Conservation (phyloP, 2,888 invertebrate genomes). For the Tetragnatha montana region DNA sequence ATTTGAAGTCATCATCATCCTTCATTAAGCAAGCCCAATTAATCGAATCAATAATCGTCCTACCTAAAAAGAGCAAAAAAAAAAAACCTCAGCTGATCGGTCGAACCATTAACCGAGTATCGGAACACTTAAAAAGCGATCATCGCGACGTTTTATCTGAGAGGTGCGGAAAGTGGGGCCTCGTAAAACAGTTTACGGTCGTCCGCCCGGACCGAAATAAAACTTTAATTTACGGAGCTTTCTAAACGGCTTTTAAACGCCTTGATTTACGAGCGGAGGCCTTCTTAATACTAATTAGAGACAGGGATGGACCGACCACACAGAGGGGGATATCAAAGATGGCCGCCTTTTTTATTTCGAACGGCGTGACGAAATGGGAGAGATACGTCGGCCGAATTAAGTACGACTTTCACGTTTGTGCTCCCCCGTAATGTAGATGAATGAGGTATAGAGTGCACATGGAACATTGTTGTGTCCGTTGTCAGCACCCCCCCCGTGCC, state of each 20-base stretch:
- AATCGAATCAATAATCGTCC: too few species aligned
- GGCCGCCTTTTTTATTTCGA: conserved; percentile 7
- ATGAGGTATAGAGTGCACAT: too few species aligned
- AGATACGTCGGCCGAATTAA: conserved; percentile 13
- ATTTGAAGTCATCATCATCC: too few species aligned
- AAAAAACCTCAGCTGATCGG: not conserved
- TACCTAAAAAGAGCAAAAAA: too few species aligned
- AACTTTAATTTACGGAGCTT: conserved; percentile 62
- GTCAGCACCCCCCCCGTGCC: too few species aligned
- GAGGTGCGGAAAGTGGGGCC: conserved; percentile 65
- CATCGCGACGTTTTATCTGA: conserved; percentile 54
- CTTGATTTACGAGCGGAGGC: conserved; percentile 64
- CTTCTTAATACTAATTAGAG: conserved; percentile 65
- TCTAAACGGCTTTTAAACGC: conserved; percentile 69
- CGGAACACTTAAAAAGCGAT: conserved; percentile 61
- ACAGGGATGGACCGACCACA: conserved; percentile 64
- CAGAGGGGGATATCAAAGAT: conserved; percentile 36
- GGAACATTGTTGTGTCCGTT: too few species aligned
- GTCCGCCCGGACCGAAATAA: conserved; percentile 45
- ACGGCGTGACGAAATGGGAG: conserved; percentile 20
- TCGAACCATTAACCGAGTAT: conserved; percentile 23
- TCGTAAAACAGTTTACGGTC: conserved; percentile 63
- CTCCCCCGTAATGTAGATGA: not conserved
- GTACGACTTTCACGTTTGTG: conserved; percentile 39
- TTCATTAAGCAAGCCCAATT: too few species aligned